Conservation (phyloP, 2,113 vertebrate species). For the Recurvirostra avosetta region DNA sequence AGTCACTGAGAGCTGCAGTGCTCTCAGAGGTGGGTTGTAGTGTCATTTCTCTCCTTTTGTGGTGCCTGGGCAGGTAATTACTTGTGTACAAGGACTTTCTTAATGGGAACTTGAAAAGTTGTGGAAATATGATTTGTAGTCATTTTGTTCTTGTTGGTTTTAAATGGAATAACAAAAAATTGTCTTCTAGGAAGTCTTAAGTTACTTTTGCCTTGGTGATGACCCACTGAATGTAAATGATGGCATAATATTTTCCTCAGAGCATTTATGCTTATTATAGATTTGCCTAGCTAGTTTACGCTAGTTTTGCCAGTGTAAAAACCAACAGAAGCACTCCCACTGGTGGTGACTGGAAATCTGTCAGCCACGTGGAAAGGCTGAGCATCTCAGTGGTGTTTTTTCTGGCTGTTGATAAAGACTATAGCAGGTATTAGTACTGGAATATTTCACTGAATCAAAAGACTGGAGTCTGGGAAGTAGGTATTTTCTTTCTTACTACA, state of each 20-base stretch:
- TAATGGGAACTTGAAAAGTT: background rate
- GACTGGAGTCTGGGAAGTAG: background rate
- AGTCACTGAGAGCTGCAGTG: background rate
- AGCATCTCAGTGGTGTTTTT: background rate
- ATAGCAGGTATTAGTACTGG: background rate
- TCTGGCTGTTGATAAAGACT: background rate
- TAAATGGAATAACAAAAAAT: background rate
- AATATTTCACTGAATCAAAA: background rate
- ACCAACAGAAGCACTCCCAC: rapidly evolving
- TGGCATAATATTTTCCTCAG: background rate
- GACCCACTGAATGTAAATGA: background rate
- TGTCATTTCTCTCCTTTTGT: no score
- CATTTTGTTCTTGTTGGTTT: background rate
- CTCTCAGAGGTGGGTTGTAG: rapidly evolving
- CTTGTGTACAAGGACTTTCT: background rate
- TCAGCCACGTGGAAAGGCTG: background rate
- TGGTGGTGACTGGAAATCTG: background rate
- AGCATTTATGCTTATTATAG: background rate
- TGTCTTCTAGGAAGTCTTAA: background rate
- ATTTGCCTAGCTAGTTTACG: background rate
- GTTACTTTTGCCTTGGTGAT: background rate
- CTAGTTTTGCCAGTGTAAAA: background rate
- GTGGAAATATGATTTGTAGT: background rate
- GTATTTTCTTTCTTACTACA: background rate
- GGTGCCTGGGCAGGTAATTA: rapidly evolving